Evolutionary conservation across 2,888 invertebrate species (phyloP).

Genomic region (Drosophila neotestacea): DNA sequence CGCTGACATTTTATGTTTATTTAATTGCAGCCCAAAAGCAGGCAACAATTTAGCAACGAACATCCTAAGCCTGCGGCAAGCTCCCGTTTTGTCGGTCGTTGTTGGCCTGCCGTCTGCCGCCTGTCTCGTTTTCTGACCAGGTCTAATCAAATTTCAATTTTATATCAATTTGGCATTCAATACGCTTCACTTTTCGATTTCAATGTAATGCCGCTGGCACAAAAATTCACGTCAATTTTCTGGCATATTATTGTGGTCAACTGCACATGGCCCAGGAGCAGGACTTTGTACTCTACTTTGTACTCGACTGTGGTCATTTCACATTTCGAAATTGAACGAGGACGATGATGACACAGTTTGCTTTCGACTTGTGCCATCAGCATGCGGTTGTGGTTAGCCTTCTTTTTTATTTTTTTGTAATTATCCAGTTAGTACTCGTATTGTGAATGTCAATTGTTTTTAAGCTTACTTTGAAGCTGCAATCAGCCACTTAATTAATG

Average conservation of each 20-base stretch:
- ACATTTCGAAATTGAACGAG: background rate
- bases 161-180: constrained; percentile 68
- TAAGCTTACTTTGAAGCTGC: constrained; percentile 23
- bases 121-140: constrained; percentile 30
- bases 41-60: constrained; percentile 32
- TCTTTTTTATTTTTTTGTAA: constrained; percentile 15
- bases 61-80: constrained; percentile 24
- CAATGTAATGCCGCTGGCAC: constrained; percentile 50
- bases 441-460: constrained; percentile 48
- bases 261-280: constrained; percentile 25
- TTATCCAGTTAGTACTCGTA: constrained; percentile 37
- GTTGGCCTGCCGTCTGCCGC: no score
- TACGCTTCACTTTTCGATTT: constrained; percentile 69
- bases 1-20: constrained; percentile 77
- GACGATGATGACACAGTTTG: constrained; percentile 19
- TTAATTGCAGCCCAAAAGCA: constrained; percentile 64
- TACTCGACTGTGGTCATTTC: background rate
- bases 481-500: constrained; percentile 35
- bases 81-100: background rate
- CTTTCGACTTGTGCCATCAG: constrained; percentile 1
- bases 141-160: constrained; percentile 70
- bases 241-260: constrained; percentile 74
- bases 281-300: background rate
- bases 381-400: constrained; percentile 39
- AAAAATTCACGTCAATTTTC: constrained; percentile 53